Conservation (phyloP, 2,797 vertebrate species). For the Neoniphon sammara region DNA sequence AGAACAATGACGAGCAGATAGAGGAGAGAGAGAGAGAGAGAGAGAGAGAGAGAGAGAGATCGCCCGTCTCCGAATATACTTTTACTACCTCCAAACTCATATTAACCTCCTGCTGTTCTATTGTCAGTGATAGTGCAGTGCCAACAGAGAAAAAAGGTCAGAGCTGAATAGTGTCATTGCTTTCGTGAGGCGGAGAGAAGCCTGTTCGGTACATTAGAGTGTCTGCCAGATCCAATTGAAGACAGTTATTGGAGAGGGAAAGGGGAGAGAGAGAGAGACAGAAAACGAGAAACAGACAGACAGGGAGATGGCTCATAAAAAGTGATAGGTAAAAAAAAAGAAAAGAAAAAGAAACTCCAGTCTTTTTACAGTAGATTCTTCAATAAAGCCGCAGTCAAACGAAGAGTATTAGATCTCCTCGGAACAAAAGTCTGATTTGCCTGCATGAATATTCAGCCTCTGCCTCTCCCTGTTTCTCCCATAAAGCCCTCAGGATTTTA, state of each 20-base stretch:
- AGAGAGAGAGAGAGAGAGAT: conserved; percentile 30
- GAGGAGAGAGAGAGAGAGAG: conserved; percentile 20
- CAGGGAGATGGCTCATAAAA: conserved; percentile 52
- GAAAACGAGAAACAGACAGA: conserved; percentile 1
- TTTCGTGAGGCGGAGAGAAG: conserved; percentile 29
- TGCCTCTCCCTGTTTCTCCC: conserved; percentile 33
- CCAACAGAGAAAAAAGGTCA: conserved; percentile 51
- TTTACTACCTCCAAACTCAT: conserved; percentile 51
- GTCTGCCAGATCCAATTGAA: conserved; percentile 60
- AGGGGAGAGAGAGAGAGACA: conserved; percentile 19
- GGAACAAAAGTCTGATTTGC: conserved; percentile 49
- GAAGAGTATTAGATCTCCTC: conserved; percentile 55
- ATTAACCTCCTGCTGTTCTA: conserved; percentile 67
- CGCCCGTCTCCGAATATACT: conserved; percentile 50
- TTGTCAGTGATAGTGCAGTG: conserved; percentile 54
- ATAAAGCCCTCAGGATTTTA: conserved; percentile 69
- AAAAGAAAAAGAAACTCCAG: conserved; percentile 23
- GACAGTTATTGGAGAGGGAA: conserved; percentile 44
- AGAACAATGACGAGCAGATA: conserved; percentile 45
- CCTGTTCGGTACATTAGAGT: conserved; percentile 56
- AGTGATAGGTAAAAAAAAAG: conserved; percentile 23
- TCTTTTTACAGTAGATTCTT: conserved; percentile 43
- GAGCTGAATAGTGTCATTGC: conserved; percentile 63
- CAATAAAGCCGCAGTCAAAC: conserved; percentile 60
- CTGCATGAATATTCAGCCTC: conserved; percentile 58